Base-by-base conservation (phyloP, 2,888 invertebrate genomes). In the Isotomurus palustris region DNA sequence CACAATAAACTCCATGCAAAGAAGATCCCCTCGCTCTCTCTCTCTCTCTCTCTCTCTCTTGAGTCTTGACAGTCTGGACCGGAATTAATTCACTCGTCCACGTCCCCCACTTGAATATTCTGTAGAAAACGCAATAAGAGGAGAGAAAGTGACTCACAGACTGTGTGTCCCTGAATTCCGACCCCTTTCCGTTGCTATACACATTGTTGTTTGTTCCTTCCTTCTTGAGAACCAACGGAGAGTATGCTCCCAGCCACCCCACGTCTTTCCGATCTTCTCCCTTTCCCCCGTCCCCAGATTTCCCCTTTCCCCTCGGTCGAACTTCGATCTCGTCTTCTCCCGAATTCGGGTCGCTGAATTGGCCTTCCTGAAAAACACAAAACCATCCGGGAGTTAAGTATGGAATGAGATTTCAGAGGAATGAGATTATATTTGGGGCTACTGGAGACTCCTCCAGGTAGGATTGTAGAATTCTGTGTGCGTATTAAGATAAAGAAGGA, bases 201-300 rank as follows among this genome's bases (percentile, higher is more conserved):
- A 61, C 49, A 38, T 62, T 66, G 52, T 65, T 69, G 60, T 69
- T 69, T 57, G 62, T 56, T 22, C 60, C 56, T 43, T 67, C 67
- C 52, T 71, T 72, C 67, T 71, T 71, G 32, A 70, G 61, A 25
- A 69, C 71, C 19, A 70, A 58, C 79, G 88, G 87, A 70, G 87
- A 86, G 76, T 88, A 89, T n/a, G n/a, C n/a, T 60, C 88, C 87
- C 4, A 88, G 87, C 89, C 89, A 90, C 53, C 68, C 69, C 43
- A 58, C 60, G 29, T 29, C 25, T 36, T 28, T 19, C 19, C 22
- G 27, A 8, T 17, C 25, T 21, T 43, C 35, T 52, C n/a, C n/a
- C n/a, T n/a, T n/a, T n/a, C n/a, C 45, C 40, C 25, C 19, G 29
- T 28, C 19, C 27, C 14, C 25, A 43, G 22, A 4, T 10, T n/a